Evolutionary conservation across 1,140 invertebrate species (phyloP).

Genomic region (Condylostylus longicornis): DNA sequence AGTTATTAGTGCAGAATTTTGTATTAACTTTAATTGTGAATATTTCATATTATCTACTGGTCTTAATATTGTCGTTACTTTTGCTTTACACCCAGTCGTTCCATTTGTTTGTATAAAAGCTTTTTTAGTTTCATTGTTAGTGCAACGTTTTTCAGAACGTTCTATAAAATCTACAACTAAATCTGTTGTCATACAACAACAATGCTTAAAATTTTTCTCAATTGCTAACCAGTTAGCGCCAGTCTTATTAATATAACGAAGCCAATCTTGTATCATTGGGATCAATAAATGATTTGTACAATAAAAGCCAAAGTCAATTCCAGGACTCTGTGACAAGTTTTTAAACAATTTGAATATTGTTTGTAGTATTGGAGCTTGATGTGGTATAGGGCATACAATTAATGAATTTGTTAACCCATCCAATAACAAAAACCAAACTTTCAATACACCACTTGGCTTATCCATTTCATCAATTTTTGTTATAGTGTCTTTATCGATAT

Average conservation of each 20-base stretch:
- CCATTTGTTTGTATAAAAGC: too few species aligned
- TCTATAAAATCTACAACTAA: slow-evolving; percentile 67
- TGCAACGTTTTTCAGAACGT: slow-evolving; percentile 21
- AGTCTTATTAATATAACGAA: slow-evolving; percentile 55
- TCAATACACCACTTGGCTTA: slow-evolving; percentile 66
- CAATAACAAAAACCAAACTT: slow-evolving; percentile 82
- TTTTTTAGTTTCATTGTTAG: slow-evolving; percentile 16
- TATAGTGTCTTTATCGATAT: slow-evolving; percentile 40
- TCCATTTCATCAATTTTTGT: slow-evolving; percentile 49
- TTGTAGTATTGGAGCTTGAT: slow-evolving; percentile 74
- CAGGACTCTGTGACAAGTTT: slow-evolving; percentile 58
- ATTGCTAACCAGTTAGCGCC: slow-evolving; percentile 54
- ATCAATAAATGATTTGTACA: slow-evolving; percentile 80
- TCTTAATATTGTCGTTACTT: slow-evolving; percentile 24
- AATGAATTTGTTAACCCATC: slow-evolving; percentile 74
- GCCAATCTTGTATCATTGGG: slow-evolving; percentile 80
- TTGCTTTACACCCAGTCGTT: too few species aligned
- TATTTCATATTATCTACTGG: slow-evolving; percentile 26
- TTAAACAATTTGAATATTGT: slow-evolving; percentile 69
- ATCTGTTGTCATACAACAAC: slow-evolving; percentile 78
- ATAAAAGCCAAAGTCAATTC: slow-evolving; percentile 71
- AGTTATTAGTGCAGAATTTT: too few species aligned
- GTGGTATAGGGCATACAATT: slow-evolving; percentile 62
- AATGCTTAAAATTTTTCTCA: slow-evolving; percentile 82
- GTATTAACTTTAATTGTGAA: slow-evolving; percentile 27